Conservation (phyloP, 2,797 vertebrate genomes). For the Chelonia mydas region DNA sequence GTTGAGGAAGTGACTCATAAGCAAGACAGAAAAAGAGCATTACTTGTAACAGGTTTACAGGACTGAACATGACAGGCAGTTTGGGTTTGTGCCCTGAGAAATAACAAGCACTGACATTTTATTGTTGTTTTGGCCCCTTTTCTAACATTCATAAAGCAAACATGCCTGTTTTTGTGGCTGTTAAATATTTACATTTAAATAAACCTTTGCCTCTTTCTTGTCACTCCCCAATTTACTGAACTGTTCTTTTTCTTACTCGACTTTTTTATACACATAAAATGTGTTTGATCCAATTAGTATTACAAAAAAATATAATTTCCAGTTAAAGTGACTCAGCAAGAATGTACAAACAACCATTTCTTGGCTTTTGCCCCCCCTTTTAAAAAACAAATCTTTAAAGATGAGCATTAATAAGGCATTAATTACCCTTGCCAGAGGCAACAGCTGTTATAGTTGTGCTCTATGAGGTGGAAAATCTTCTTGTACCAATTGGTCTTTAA, state of each 20-base stretch:
- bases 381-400: neutral
- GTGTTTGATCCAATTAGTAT: neutral
- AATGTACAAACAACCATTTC: neutral
- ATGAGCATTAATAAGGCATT: neutral
- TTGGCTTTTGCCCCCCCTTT: neutral
- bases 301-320: neutral
- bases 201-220: too few relatives aligned
- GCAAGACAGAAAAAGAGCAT: neutral
- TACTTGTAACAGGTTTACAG: neutral
- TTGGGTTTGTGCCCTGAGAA: accelerated
- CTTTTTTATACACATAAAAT: neutral
- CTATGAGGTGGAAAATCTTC: conserved; percentile 35
- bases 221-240: neutral
- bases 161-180: neutral
- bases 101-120: neutral
- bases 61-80: neutral
- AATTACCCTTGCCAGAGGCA: conserved; percentile 14
- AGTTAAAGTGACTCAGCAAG: neutral
- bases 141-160: neutral
- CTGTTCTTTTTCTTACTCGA: neutral
- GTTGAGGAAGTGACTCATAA: neutral
- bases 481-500: neutral
- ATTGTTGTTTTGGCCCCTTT: neutral
- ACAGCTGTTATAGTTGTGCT: conserved; percentile 35
- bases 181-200: neutral